Percentiles rank a stretch among this genome's conserved stretches.
Conservation (phyloP, 30 jellyfish, hydroid and myxozoan genomes). For the Aurelia coerulea region DNA sequence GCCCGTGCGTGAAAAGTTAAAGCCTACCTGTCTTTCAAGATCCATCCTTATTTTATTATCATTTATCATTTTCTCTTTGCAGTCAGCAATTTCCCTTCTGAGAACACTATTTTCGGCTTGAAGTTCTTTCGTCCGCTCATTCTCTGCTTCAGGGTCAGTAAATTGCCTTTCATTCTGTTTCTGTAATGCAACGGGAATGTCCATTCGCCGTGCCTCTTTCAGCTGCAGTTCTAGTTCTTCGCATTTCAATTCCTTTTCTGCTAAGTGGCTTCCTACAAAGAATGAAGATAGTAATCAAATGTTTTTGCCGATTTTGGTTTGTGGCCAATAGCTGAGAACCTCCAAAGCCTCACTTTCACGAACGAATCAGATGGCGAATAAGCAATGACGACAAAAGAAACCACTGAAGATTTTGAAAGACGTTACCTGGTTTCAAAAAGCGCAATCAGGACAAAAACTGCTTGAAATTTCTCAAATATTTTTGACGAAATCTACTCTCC, state of each 20-base stretch:
- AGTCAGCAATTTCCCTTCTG: conserved; percentile 6
- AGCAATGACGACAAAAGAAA: too few species aligned
- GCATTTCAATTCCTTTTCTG: conserved; percentile 2
- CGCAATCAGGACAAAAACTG: too few species aligned
- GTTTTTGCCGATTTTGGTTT: too few species aligned
- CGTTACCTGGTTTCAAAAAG: too few species aligned
- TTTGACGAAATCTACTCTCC: too few species aligned
- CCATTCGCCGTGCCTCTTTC: not conserved
- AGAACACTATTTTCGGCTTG: conserved; percentile 45
- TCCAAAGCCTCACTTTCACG: too few species aligned
- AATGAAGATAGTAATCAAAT: not conserved
- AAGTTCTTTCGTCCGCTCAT: not conserved
- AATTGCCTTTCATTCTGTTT: not conserved
- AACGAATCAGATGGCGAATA: too few species aligned
- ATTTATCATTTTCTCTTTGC: conserved; percentile 27
- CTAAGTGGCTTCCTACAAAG: not conserved
- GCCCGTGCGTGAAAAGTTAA: too few species aligned
- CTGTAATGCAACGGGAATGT: not conserved
- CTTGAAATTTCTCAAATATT: too few species aligned
- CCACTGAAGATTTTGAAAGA: too few species aligned
- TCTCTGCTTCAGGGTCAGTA: not conserved
- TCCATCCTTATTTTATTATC: conserved; percentile 32
- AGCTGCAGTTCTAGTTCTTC: not conserved
- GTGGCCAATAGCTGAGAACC: too few species aligned
- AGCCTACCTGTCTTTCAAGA: conserved; percentile 68